Evolutionary conservation across 2,888 invertebrate species (phyloP).

Genomic region (Acrobasis repandana): DNA sequence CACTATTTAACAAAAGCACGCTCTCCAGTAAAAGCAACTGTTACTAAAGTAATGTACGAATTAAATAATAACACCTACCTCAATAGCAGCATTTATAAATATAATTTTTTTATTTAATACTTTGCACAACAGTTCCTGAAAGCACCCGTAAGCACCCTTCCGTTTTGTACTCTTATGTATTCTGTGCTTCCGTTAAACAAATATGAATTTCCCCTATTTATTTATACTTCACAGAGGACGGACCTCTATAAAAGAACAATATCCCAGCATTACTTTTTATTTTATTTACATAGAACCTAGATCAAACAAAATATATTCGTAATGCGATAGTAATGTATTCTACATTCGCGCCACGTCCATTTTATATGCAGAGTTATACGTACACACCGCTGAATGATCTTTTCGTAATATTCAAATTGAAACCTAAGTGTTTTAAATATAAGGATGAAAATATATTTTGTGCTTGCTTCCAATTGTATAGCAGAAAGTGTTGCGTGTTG

Average conservation of each 20-base stretch:
- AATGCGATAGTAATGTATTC: conserved; percentile 42
- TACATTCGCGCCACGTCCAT: conserved; percentile 39
- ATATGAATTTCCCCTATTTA: conserved; percentile 20
- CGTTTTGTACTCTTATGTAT: too few relatives aligned
- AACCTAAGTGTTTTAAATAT: conserved; percentile 3
- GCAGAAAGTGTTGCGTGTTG: conserved; percentile 18
- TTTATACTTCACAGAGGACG: not conserved
- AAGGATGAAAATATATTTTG: not conserved
- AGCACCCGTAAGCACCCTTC: conserved; percentile 5
- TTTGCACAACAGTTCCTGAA: not conserved
- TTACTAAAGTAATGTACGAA: too few relatives aligned
- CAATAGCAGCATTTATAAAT: too few relatives aligned
- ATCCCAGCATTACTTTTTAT: conserved; percentile 34
- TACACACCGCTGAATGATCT: conserved; percentile 37
- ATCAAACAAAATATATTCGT: conserved; percentile 45
- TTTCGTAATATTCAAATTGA: conserved; percentile 5
- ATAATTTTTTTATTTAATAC: too few relatives aligned
- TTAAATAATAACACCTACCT: too few relatives aligned
- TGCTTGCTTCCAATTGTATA: not conserved
- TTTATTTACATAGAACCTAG: conserved; percentile 37
- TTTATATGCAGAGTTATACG: conserved; percentile 37
- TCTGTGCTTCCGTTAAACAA: conserved; percentile 19
- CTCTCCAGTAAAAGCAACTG: too few relatives aligned
- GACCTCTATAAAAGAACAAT: conserved; percentile 26
- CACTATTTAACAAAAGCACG: too few relatives aligned